Evolutionary conservation across 2,888 invertebrate species (phyloP).

Genomic region (Platycheirus rosarum): DNA sequence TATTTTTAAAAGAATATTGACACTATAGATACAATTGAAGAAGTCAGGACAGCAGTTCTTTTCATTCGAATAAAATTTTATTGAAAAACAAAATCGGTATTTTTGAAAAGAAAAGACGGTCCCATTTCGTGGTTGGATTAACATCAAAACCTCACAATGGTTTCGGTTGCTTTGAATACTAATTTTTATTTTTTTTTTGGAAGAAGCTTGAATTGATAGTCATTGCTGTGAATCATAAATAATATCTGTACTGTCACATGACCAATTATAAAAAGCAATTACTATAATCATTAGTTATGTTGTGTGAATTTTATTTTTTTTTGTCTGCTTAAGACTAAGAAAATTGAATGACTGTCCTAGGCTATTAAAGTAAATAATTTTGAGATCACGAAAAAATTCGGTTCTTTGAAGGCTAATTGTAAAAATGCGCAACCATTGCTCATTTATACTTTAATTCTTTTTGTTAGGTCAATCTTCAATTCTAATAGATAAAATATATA

Average conservation of each 20-base stretch:
- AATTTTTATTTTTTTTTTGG: neutral
- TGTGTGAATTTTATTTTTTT: no score
- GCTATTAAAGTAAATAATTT: no score
- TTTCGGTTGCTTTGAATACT: neutral
- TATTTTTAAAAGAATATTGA: constrained; percentile 5
- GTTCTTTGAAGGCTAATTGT: no score
- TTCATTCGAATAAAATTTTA: neutral
- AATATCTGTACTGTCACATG: neutral
- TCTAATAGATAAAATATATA: no score
- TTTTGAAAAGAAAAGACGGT: neutral
- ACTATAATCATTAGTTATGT: neutral
- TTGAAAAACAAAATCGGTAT: neutral
- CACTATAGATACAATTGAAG: neutral
- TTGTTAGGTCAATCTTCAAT: no score
- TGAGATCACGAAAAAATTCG: no score
- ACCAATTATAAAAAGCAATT: constrained; percentile 3
- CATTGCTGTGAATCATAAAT: neutral
- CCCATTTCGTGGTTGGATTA: neutral
- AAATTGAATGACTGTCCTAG: no score
- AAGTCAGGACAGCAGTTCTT: neutral
- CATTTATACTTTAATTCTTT: no score
- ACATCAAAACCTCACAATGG: constrained; percentile 1
- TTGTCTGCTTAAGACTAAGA: no score
- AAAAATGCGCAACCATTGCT: no score
- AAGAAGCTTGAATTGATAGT: neutral